A percentile compares a stretch with the other conserved stretches of the same genome.
These are phyloP conservation scores for Chlorops oryzae DNA, from an alignment of 1,140 invertebrate species.

Conservation along the genomic window DNA sequence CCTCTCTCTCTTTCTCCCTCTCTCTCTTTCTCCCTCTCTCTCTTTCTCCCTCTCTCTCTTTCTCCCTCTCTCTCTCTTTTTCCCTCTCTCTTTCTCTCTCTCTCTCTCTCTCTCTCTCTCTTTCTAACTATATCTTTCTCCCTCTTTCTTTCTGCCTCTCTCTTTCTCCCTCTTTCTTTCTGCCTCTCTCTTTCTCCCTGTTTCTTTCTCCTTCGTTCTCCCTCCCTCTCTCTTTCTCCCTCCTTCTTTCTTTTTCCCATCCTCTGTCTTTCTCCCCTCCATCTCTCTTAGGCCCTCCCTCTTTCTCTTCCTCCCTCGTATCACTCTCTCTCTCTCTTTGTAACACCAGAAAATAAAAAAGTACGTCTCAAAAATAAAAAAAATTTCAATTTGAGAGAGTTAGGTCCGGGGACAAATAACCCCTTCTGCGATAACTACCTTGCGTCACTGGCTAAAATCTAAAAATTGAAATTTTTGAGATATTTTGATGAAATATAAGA, in stretches of 20 bases:
- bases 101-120: background rate
- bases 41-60: background rate
- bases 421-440: conserved; percentile 1
- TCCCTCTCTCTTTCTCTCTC: background rate
- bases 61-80: background rate
- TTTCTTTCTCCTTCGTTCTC: background rate
- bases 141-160: background rate
- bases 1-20: background rate
- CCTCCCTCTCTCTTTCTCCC: background rate
- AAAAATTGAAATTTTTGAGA: conserved; percentile 7
- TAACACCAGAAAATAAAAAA: too few species aligned
- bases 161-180: background rate
- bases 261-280: too few species aligned
- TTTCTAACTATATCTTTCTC: background rate
- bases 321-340: too few species aligned
- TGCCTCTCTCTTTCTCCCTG: background rate
- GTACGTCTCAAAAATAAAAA: too few species aligned
- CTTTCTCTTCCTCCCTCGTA: too few species aligned
- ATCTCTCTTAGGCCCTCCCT: background rate
- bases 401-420: too few species aligned
- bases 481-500: too few species aligned
- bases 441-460: conserved; percentile 10
- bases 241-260: background rate
- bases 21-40: background rate
- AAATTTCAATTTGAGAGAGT: too few species aligned